Percentiles rank a stretch among this genome's conserved stretches.
These are phyloP conservation scores for Caenorhabditis becei DNA, from an alignment of 2,888 invertebrate species.

Conservation along the genomic window DNA sequence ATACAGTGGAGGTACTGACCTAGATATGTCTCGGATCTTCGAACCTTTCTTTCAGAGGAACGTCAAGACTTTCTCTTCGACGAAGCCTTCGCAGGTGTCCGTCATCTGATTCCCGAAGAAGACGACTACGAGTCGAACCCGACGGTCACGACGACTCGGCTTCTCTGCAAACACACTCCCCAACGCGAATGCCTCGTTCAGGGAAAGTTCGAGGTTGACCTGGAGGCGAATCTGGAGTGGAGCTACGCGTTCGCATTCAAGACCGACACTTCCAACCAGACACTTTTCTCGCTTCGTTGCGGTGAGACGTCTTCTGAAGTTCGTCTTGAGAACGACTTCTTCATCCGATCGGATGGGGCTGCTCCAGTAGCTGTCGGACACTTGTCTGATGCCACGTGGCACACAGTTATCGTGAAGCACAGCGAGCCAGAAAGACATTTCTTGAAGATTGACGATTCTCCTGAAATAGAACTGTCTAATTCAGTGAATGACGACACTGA, in stretches of 20 bases:
- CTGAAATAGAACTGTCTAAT: slow-evolving; percentile 40
- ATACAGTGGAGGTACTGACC: slow-evolving; percentile 54
- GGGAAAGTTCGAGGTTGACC: slow-evolving; percentile 59
- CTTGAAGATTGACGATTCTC: slow-evolving; percentile 51
- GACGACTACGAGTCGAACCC: slow-evolving; percentile 60
- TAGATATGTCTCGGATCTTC: neutral
- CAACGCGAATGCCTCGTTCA: slow-evolving; percentile 55
- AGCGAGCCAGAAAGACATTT: slow-evolving; percentile 49
- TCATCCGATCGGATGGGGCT: slow-evolving; percentile 54
- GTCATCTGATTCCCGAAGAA: slow-evolving; percentile 65
- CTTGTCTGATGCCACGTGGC: slow-evolving; percentile 69
- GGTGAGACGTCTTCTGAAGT: slow-evolving; percentile 36
- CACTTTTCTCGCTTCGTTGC: slow-evolving; percentile 56
- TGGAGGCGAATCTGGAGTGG: slow-evolving; percentile 59
- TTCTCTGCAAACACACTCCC: slow-evolving; percentile 57
- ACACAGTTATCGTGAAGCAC: slow-evolving; percentile 55
- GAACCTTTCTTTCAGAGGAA: slow-evolving; percentile 31
- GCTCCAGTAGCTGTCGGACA: slow-evolving; percentile 52
- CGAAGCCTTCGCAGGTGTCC: slow-evolving; percentile 58
- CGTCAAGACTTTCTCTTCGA: slow-evolving; percentile 57
- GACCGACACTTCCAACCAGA: slow-evolving; percentile 65
- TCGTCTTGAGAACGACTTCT: slow-evolving; percentile 65
- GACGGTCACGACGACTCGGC: slow-evolving; percentile 41
- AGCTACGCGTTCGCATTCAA: slow-evolving; percentile 66
- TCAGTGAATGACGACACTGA: slow-evolving; percentile 33